These are phyloP conservation scores for Tympanoctomys barrerae DNA, from an alignment of 2,797 vertebrate genomes.

Conservation along the genomic window DNA sequence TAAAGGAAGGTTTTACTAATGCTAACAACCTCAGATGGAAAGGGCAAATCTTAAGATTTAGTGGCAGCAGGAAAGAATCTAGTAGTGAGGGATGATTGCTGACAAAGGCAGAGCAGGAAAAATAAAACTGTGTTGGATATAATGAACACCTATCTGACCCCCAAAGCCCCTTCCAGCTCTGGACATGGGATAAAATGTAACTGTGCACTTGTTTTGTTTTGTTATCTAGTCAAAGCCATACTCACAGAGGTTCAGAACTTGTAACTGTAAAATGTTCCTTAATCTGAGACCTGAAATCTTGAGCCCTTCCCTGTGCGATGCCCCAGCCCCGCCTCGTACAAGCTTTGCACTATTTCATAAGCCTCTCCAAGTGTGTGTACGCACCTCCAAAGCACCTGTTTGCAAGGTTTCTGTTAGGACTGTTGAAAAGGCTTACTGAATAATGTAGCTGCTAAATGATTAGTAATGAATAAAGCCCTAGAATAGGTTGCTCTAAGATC, in stretches of 20 bases:
- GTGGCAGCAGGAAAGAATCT: background rate
- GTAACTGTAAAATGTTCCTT: background rate
- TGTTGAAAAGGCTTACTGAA: background rate
- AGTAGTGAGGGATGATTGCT: background rate
- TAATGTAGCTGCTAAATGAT: background rate
- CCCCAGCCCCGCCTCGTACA: background rate
- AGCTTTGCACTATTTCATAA: background rate
- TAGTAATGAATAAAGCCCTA: background rate
- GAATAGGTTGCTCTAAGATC: background rate
- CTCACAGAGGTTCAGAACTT: background rate
- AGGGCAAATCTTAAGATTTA: constrained; percentile 13
- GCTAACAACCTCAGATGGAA: background rate
- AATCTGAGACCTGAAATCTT: background rate
- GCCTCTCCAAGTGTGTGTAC: background rate
- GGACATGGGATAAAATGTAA: background rate
- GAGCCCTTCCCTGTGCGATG: background rate
- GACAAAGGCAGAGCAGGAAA: background rate
- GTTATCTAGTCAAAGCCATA: background rate
- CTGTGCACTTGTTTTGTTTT: background rate
- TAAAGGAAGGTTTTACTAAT: constrained; percentile 3
- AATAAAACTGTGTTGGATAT: background rate
- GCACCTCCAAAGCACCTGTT: background rate
- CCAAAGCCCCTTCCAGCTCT: background rate
- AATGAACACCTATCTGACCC: background rate
- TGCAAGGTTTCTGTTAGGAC: background rate